Evolutionary conservation across 2,888 invertebrate species (phyloP).

Genomic region (Linnaemya tessellans): DNA sequence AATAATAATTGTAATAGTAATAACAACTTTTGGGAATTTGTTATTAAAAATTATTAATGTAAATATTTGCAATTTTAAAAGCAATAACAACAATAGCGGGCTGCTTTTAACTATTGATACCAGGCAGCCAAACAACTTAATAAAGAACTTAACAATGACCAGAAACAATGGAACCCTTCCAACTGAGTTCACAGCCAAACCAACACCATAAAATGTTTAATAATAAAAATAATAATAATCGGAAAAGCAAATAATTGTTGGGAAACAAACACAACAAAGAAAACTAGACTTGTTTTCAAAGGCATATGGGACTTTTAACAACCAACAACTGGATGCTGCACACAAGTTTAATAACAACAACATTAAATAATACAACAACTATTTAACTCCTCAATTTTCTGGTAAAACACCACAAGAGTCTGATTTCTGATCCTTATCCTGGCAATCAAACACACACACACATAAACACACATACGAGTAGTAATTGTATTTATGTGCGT

Average conservation of each 20-base stretch:
- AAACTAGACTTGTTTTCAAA: slow-evolving; percentile 46
- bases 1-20: slow-evolving; percentile 12
- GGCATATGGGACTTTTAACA: slow-evolving; percentile 82
- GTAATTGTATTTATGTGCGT: too few species aligned
- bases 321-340: slow-evolving; percentile 58
- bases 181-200: slow-evolving; percentile 13
- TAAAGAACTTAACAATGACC: slow-evolving; percentile 48
- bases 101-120: slow-evolving; percentile 19
- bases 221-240: slow-evolving; percentile 67
- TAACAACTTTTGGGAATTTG: slow-evolving; percentile 9
- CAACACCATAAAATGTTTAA: slow-evolving; percentile 57
- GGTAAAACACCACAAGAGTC: slow-evolving; percentile 70
- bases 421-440: slow-evolving; percentile 68
- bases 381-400: slow-evolving; percentile 81
- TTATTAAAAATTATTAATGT: slow-evolving; percentile 25
- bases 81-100: slow-evolving; percentile 21
- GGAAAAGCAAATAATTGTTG: slow-evolving; percentile 77
- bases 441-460: slow-evolving; percentile 9
- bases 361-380: slow-evolving; percentile 26
- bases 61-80: slow-evolving; percentile 55
- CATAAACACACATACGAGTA: background rate
- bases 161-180: slow-evolving; percentile 41
- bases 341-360: slow-evolving; percentile 50
- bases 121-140: slow-evolving; percentile 18
- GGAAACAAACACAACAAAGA: slow-evolving; percentile 27